These are phyloP conservation scores for Drosophila parthenogenetica DNA, from an alignment of 2,888 invertebrate genomes.

Conservation along the genomic window DNA sequence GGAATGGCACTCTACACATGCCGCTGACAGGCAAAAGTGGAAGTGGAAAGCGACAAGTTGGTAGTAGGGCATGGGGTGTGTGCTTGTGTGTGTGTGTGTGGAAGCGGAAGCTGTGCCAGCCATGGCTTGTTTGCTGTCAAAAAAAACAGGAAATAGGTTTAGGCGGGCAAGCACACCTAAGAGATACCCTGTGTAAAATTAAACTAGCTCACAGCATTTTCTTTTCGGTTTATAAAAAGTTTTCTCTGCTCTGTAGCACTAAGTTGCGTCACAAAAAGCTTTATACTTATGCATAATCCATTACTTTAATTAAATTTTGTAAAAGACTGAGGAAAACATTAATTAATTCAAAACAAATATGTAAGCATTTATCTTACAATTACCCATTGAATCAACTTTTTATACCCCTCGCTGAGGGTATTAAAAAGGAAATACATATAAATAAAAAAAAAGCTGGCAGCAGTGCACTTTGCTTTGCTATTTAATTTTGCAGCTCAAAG, in stretches of 20 bases:
- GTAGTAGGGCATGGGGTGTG: not conserved
- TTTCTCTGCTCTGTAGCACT: no score
- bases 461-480: constrained; percentile 77
- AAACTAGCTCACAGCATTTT: not conserved
- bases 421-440: constrained; percentile 7
- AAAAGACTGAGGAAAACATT: no score
- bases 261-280: no score
- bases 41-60: constrained; percentile 6
- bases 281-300: no score
- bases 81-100: not conserved
- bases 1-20: constrained; percentile 59
- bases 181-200: not conserved
- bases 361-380: no score
- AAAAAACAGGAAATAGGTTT: constrained; percentile 40
- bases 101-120: constrained; percentile 70
- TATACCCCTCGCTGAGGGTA: not conserved
- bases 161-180: not conserved
- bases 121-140: constrained; percentile 75
- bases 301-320: no score
- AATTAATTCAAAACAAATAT: no score
- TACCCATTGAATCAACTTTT: no score
- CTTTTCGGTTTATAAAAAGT: no score
- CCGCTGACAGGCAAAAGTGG: constrained; percentile 61
- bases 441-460: constrained; percentile 47
- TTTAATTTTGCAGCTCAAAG: constrained; percentile 79